A percentile compares a stretch with the other conserved stretches of the same genome.
Evolutionary conservation across 2,113 vertebrate genomes (phyloP).

Genomic region (Odontesthes bonariensis): DNA sequence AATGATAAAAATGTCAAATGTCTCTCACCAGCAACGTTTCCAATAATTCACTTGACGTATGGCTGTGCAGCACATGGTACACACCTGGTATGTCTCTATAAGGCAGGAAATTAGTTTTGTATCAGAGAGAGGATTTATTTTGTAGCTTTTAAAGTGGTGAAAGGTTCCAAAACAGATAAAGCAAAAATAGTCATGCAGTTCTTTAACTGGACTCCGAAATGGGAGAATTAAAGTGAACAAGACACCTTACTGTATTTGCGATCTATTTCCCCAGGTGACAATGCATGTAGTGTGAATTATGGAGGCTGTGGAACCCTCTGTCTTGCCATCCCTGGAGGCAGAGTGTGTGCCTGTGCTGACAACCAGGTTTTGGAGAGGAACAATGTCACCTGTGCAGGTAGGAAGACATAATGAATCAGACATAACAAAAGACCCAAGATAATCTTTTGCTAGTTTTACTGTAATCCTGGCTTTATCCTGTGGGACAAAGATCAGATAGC

Average conservation of each 20-base stretch:
- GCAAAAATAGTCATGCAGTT: conserved; percentile 21
- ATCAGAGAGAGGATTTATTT: conserved; percentile 52
- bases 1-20: conserved; percentile 76
- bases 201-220: conserved; percentile 46
- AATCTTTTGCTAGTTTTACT: conserved; percentile 26
- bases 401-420: conserved; percentile 77
- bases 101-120: conserved; percentile 49
- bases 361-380: conserved; percentile 95
- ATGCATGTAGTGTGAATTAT: conserved; percentile 94
- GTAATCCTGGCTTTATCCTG: conserved; percentile 43
- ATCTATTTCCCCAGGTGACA: conserved; percentile 89
- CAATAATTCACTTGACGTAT: conserved; percentile 67
- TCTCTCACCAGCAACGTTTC: conserved; percentile 52
- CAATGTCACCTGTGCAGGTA: conserved; percentile 93
- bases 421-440: conserved; percentile 38
- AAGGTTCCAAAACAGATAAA: conserved; percentile 28
- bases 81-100: conserved; percentile 26
- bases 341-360: conserved; percentile 97
- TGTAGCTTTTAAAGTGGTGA: not conserved
- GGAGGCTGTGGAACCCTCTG: conserved; percentile 95
- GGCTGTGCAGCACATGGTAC: conserved; percentile 44
- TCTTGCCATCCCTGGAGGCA: conserved; percentile 93
- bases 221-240: conserved; percentile 54
- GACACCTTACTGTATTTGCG: conserved; percentile 52
- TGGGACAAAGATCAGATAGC: conserved; percentile 51